Base-by-base conservation (phyloP, 2,113 vertebrate genomes). In the Aramus guarauna region DNA sequence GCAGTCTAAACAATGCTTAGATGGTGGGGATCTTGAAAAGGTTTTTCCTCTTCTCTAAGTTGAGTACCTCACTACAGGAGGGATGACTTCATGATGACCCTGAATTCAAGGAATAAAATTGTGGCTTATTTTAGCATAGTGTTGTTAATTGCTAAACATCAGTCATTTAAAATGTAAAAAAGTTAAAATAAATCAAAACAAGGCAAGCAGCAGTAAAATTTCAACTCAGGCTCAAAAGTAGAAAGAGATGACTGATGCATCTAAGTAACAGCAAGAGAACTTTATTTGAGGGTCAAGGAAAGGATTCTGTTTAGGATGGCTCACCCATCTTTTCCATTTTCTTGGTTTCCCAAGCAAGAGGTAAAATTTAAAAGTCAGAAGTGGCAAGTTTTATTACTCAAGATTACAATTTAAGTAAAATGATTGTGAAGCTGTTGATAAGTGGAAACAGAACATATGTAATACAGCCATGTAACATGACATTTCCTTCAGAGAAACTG, bases 131-230 rank as follows among this genome's bases (percentile, higher is more conserved):
- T 97, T 84, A 94, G 47, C 50, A 36, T 73, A 26, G 37, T 90
- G 93, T 82, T 89, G 34, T 80, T 96, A 92, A 82, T 85, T 87
- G 64, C 94, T 96, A 52, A 80, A 68, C 39, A 64, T 43, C 21
- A 77, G 13, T 21, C 18, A 66, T 22, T 58, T 92, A 43, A 78
- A 90, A 96, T 55, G 9, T 76, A 68, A 80, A 78, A 76, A 53
- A 37, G 5, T 68, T 89, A 63, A 78, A 43, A 88, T 18, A 59
- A 78, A 84, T 85, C 27, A 78, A 91, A 95, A 13, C 62, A 81
- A 55, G 9, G 81, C 73, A 93, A 78, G 75, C 24, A 89, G 81
- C 48, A 93, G 50, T 80, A 79, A 83, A 53, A 96, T 94, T 96
- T 95, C 72, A 58, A 12, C 27, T 96, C 74, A 72, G 55, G 20